phyloP scores from a whole-genome alignment of 1,140 invertebrate genomes.

The Atta colombica region DNA sequence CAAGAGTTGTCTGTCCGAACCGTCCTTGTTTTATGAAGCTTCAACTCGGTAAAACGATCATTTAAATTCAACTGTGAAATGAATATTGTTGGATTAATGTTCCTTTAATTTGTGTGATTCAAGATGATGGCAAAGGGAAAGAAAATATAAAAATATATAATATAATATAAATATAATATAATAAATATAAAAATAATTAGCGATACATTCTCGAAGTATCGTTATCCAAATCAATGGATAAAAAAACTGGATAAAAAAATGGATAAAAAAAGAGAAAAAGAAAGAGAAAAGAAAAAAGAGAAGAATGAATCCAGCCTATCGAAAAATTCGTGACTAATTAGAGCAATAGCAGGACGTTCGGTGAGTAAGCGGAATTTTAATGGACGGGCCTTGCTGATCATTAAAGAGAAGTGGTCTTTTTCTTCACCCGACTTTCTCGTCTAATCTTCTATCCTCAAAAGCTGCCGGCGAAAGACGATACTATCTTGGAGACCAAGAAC shows the following conservation, averaged over 20 bases:
- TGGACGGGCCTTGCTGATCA: conserved; percentile 64
- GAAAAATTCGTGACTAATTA: conserved; percentile 75
- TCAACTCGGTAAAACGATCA: conserved; percentile 16
- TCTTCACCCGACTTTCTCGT: conserved; percentile 19
- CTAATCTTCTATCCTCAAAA: conserved; percentile 56
- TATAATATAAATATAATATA: too few species aligned
- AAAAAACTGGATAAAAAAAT: conserved; percentile 45
- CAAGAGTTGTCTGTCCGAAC: neutral
- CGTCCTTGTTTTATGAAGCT: neutral
- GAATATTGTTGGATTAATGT: conserved; percentile 42
- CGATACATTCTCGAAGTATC: conserved; percentile 10
- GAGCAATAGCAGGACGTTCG: conserved; percentile 65
- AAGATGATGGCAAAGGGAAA: conserved; percentile 9
- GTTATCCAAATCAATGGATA: conserved; percentile 6
- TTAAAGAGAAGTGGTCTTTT: conserved; percentile 67
- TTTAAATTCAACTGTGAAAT: conserved; percentile 16
- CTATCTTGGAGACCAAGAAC: conserved; percentile 35
- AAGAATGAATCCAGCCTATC: conserved; percentile 33
- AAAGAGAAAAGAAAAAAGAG: neutral
- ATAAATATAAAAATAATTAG: conserved; percentile 47
- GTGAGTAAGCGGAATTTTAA: conserved; percentile 75
- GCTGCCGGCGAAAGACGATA: conserved; percentile 13
- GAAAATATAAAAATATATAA: conserved; percentile 31
- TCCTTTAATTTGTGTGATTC: conserved; percentile 59
- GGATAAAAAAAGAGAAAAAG: conserved; percentile 7